Conservation (phyloP, 2,888 invertebrate genomes). For the Pycnomerus fuliginosus region DNA sequence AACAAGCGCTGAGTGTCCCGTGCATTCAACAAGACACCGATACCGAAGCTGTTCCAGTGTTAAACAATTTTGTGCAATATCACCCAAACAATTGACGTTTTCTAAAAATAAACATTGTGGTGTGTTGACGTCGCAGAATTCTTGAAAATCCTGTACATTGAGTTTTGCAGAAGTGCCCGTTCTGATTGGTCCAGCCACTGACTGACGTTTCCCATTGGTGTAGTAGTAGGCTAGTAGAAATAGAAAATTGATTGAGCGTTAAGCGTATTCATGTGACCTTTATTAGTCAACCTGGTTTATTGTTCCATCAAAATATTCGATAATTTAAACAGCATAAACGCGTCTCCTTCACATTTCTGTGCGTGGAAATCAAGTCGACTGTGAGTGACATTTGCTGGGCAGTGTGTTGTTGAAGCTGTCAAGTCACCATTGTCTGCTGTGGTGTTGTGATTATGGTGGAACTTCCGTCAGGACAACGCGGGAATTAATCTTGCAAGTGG, state of each 20-base stretch:
- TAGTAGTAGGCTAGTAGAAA: too few relatives aligned
- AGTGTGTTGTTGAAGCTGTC: slow-evolving; percentile 1
- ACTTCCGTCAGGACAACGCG: slow-evolving; percentile 15
- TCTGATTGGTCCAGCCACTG: slow-evolving; percentile 31
- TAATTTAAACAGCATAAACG: slow-evolving; percentile 24
- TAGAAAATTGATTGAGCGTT: slow-evolving; percentile 41
- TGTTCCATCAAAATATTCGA: slow-evolving; percentile 32
- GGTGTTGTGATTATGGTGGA: slow-evolving; percentile 18
- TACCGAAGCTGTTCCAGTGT: too few relatives aligned
- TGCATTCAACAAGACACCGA: too few relatives aligned
- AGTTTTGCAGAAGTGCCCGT: slow-evolving; percentile 34
- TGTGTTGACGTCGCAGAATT: slow-evolving; percentile 32
- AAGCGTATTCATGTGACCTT: slow-evolving; percentile 47
- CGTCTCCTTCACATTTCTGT: slow-evolving; percentile 10
- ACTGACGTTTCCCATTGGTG: slow-evolving; percentile 33
- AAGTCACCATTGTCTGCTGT: slow-evolving; percentile 10
- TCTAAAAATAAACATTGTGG: too few relatives aligned
- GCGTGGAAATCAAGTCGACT: slow-evolving; percentile 6
- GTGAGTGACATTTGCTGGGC: slow-evolving; percentile 1
- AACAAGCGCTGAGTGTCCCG: too few relatives aligned
- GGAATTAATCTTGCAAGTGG: slow-evolving; percentile 19
- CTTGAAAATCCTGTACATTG: slow-evolving; percentile 31
- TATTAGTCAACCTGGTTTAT: slow-evolving; percentile 34
- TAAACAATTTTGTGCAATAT: too few relatives aligned
- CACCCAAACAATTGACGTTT: too few relatives aligned